Base-by-base conservation (phyloP, 1,140 invertebrate species). In the Habropoda laboriosa region DNA sequence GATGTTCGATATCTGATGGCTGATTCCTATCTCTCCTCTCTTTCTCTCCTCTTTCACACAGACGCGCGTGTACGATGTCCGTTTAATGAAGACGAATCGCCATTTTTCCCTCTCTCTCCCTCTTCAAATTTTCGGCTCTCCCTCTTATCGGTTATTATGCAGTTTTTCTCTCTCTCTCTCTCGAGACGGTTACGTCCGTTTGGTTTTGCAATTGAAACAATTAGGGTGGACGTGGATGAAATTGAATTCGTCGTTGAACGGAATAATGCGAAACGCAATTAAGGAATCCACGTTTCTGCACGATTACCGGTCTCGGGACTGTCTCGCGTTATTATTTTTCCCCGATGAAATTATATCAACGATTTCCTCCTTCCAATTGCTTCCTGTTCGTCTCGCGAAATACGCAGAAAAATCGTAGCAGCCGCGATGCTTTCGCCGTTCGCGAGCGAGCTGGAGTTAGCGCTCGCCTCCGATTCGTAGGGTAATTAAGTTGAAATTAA, bases 321-420 rank as follows among this genome's bases (percentile, higher is more conserved):
- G 58, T 64, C 82, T 79, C 47, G 74, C 66, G 70, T 87, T 80
- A 81, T 88, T 86, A 82, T 83, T 85, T 84, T 87, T 84, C 75
- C n/a, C 66, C 32, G 83, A 91, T 91, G 77, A 73, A 90, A 90
- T 91, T 89, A 90, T 83, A 77, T 64, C 66, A 74, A 85, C 87
- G 86, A 88, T 90, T 91, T 91, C 90, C 90, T 86, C 68, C 72
- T 87, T 79, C 87, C 73, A 80, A 86, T 86, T 85, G 73, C 88
- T 90, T 91, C 89, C 89, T 86, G 86, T 81, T 84, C 70, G 81
- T 84, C n/a, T 68, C 68, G 70, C 67, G 67, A 87, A 85, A 70
- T 51, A 61, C 70, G 55, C 21, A 13, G 76, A 53, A 82, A 85
- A 86, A 60, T 63, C 42, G 53, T n/a, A n/a, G n/a, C n/a, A 49